Evolutionary conservation across 2,888 invertebrate species (phyloP).

Genomic region (Aelia acuminata): DNA sequence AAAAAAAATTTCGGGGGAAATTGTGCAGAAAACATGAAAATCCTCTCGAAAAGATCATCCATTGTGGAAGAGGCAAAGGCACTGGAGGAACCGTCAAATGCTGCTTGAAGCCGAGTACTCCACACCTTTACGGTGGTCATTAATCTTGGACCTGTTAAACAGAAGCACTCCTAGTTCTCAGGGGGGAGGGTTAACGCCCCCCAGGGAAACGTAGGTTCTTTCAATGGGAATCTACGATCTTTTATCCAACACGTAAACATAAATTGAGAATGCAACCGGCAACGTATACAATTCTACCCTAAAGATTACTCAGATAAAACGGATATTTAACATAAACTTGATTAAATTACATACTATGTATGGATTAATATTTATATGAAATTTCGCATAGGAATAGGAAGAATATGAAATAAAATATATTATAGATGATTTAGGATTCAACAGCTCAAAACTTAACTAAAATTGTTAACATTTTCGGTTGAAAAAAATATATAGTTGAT

Average conservation of each 20-base stretch:
- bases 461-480: no score
- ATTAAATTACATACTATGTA: no score
- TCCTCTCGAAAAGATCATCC: not conserved
- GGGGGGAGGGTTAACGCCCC: not conserved
- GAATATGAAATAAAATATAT: no score
- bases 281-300: no score
- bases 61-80: not conserved
- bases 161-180: not conserved
- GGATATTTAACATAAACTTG: no score
- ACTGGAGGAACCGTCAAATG: not conserved
- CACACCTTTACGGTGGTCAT: not conserved
- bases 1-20: no score
- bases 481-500: no score
- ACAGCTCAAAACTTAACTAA: no score
- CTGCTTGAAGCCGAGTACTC: slow-evolving; percentile 27
- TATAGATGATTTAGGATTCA: no score
- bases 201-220: not conserved
- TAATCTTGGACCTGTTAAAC: slow-evolving; percentile 13
- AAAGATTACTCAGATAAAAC: no score
- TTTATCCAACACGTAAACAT: not conserved
- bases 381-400: no score
- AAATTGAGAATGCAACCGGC: not conserved
- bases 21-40: not conserved
- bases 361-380: no score
- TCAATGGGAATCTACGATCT: not conserved